Conservation (phyloP, 1,140 invertebrate genomes). For the Piezodorus guildinii region DNA sequence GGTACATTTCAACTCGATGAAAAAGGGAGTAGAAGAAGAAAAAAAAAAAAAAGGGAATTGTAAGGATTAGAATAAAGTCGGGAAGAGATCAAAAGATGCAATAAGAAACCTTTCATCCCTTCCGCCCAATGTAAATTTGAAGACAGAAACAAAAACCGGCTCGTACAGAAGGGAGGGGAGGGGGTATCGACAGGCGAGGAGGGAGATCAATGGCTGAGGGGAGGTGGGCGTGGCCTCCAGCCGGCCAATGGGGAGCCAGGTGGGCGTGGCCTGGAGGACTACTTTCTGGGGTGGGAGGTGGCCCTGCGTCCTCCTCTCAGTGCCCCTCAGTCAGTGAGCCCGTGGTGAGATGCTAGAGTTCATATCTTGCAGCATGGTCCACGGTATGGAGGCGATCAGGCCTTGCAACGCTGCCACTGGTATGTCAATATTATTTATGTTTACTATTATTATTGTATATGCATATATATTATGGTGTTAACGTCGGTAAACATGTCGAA, state of each 20-base stretch:
- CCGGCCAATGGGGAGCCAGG: not conserved
- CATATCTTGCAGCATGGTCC: constrained; percentile 26
- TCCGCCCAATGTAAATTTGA: not conserved
- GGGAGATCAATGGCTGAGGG: constrained; percentile 4
- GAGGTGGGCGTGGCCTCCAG: constrained; percentile 2
- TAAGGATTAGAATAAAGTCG: too few relatives aligned
- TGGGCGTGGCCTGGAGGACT: constrained; percentile 4
- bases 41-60: too few relatives aligned
- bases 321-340: not conserved
- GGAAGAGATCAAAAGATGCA: too few relatives aligned
- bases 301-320: not conserved
- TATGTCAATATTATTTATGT: not conserved
- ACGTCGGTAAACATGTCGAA: too few relatives aligned
- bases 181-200: not conserved
- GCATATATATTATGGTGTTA: too few relatives aligned
- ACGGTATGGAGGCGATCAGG: constrained; percentile 23
- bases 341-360: constrained; percentile 26
- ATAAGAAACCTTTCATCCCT: too few relatives aligned
- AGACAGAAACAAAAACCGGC: not conserved
- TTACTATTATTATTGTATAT: too few relatives aligned
- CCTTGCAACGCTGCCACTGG: constrained; percentile 22
- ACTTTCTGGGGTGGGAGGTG: not conserved
- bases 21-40: too few relatives aligned
- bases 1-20: too few relatives aligned
- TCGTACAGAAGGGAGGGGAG: not conserved